Percentiles rank a stretch among this genome's conserved stretches.
Evolutionary conservation across 2,888 invertebrate species (phyloP).

Genomic region (Auanema freiburgensis): DNA sequence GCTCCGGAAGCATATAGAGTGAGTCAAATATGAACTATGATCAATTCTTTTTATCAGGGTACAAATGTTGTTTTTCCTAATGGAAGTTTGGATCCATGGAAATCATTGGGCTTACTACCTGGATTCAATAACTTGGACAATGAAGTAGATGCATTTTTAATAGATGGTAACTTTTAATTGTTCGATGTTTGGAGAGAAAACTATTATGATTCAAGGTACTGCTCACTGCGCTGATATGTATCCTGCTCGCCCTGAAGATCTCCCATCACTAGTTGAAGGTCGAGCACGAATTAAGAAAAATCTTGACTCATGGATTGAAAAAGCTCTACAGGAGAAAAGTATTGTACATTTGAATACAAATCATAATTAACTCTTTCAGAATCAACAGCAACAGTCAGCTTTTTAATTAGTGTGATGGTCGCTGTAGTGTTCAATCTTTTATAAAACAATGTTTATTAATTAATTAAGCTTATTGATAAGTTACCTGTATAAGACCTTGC

Average conservation of each 20-base stretch:
- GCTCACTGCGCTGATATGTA: constrained; percentile 56
- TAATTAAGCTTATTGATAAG: too few relatives aligned
- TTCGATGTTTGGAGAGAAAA: not conserved
- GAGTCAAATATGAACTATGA: not conserved
- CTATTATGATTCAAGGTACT: constrained; percentile 24
- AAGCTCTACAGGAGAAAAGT: constrained; percentile 11
- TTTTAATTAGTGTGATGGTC: too few relatives aligned
- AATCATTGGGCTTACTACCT: constrained; percentile 28
- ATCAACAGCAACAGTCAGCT: too few relatives aligned
- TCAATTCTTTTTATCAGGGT: constrained; percentile 21
- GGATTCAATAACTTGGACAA: constrained; percentile 17
- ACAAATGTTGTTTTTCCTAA: constrained; percentile 46
- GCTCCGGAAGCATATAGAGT: constrained; percentile 6
- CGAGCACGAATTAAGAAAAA: constrained; percentile 31
- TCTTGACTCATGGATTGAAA: constrained; percentile 29
- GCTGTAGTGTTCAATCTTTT: too few relatives aligned
- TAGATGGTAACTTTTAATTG: constrained; percentile 19
- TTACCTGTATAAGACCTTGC: too few relatives aligned
- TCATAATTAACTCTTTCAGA: too few relatives aligned
- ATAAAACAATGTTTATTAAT: too few relatives aligned
- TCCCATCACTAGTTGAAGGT: constrained; percentile 27
- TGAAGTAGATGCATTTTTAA: constrained; percentile 41
- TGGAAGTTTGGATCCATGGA: constrained; percentile 44
- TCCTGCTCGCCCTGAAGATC: constrained; percentile 30
- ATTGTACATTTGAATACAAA: too few relatives aligned